Conservation (phyloP, 2,113 vertebrate species). For the Herpetotheres cachinnans region DNA sequence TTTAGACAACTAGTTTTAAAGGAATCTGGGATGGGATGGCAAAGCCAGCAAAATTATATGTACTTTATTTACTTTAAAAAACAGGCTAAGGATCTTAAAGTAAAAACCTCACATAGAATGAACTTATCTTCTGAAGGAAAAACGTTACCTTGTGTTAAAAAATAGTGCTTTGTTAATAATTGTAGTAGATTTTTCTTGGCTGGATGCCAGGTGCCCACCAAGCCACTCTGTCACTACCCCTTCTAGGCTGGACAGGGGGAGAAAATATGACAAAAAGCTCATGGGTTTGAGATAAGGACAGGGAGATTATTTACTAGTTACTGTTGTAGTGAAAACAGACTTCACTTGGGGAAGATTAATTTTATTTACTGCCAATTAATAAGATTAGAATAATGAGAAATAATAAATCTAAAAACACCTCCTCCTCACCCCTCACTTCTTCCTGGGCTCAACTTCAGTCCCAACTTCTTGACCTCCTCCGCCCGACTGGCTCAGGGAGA, state of each 20-base stretch:
- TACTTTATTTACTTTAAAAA: neutral
- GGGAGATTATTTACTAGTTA: neutral
- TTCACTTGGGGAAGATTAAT: too few relatives aligned
- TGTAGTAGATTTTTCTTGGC: neutral
- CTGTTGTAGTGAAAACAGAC: neutral
- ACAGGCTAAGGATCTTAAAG: neutral
- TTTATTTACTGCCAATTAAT: neutral
- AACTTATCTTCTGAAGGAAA: neutral
- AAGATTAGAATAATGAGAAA: neutral
- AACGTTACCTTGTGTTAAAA: neutral
- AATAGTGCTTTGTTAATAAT: neutral
- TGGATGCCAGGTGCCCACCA: neutral
- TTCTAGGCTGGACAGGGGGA: neutral
- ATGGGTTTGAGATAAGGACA: neutral
- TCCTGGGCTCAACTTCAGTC: neutral
- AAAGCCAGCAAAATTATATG: neutral
- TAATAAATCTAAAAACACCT: neutral
- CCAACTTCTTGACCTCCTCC: neutral
- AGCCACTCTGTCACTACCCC: neutral
- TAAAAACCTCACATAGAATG: neutral
- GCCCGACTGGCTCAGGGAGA: rapidly evolving
- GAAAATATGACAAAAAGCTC: neutral
- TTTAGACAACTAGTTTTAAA: neutral
- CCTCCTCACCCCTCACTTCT: neutral
- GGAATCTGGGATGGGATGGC: neutral